Conservation (phyloP, 2,888 invertebrate species). For the Orchestes rusci region DNA sequence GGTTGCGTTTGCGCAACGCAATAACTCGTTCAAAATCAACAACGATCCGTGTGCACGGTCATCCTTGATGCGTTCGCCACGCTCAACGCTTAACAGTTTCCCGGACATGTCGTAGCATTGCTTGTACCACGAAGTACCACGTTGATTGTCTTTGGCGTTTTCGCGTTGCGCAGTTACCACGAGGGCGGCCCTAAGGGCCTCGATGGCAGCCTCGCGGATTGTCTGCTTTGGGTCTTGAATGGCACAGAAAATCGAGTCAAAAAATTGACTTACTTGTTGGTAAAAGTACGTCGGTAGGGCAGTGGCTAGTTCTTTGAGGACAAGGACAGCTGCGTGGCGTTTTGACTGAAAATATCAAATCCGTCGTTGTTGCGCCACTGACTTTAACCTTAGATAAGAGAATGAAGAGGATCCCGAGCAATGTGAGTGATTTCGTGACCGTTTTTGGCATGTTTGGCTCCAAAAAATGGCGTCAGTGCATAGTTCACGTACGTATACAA, state of each 20-base stretch:
- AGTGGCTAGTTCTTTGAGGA: slow-evolving; percentile 87
- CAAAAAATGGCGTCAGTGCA: no score
- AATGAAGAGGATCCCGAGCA: no score
- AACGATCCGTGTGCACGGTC: slow-evolving; percentile 91
- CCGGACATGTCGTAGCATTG: slow-evolving; percentile 89
- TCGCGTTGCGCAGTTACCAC: slow-evolving; percentile 94
- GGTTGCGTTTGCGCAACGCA: slow-evolving; percentile 80
- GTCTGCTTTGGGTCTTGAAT: slow-evolving; percentile 85
- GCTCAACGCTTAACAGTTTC: slow-evolving; percentile 66
- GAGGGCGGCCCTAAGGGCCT: slow-evolving; percentile 89
- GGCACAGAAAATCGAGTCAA: slow-evolving; percentile 88
- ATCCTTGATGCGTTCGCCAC: slow-evolving; percentile 72
- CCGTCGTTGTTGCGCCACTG: background rate
- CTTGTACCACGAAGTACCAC: slow-evolving; percentile 54
- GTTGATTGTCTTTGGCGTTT: slow-evolving; percentile 84
- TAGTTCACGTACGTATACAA: no score
- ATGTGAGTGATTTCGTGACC: no score
- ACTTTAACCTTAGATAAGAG: background rate
- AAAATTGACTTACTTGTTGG: slow-evolving; percentile 87
- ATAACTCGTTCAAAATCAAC: slow-evolving; percentile 86
- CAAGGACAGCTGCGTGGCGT: slow-evolving; percentile 85
- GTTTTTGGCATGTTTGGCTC: no score
- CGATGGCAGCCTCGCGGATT: slow-evolving; percentile 87
- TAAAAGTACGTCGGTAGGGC: slow-evolving; percentile 97
- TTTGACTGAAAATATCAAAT: slow-evolving; percentile 51